phyloP scores from a whole-genome alignment of 2,797 vertebrate species.

The Macropodus opercularis region DNA sequence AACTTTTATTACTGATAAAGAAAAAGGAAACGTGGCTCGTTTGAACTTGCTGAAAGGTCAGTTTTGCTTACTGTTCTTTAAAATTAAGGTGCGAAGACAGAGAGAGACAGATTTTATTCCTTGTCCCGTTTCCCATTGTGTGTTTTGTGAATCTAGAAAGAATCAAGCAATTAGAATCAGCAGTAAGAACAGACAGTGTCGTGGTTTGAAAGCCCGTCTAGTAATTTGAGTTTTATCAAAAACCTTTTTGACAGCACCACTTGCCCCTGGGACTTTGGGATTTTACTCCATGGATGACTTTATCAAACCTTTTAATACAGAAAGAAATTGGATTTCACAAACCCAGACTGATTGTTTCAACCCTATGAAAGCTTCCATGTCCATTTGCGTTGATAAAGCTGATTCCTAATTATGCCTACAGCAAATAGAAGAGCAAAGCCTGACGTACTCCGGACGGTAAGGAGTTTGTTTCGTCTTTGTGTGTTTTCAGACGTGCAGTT shows the following conservation, averaged over 20 bases:
- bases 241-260: not conserved
- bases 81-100: not conserved
- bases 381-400: constrained; percentile 27
- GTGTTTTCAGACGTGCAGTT: constrained; percentile 7
- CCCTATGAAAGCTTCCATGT: constrained; percentile 17
- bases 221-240: constrained; percentile 2
- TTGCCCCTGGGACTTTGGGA: constrained; percentile 9
- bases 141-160: not conserved
- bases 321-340: constrained; percentile 47
- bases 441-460: constrained; percentile 2
- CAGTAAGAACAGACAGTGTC: not conserved
- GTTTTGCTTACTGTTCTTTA: too few species aligned
- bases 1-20: too few species aligned
- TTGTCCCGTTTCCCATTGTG: not conserved
- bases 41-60: too few species aligned
- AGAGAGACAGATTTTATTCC: not conserved
- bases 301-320: constrained; percentile 39
- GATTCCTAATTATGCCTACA: constrained; percentile 25
- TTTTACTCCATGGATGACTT: constrained; percentile 30
- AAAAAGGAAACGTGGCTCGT: too few species aligned
- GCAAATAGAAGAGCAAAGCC: constrained; percentile 15
- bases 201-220: not conserved
- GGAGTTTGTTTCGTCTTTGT: not conserved
- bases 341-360: constrained; percentile 32
- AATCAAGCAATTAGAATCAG: not conserved